Evolutionary conservation across 53 echinoderm and acorn worm genomes (phyloP).

Genomic region (Echinarachnius parma): DNA sequence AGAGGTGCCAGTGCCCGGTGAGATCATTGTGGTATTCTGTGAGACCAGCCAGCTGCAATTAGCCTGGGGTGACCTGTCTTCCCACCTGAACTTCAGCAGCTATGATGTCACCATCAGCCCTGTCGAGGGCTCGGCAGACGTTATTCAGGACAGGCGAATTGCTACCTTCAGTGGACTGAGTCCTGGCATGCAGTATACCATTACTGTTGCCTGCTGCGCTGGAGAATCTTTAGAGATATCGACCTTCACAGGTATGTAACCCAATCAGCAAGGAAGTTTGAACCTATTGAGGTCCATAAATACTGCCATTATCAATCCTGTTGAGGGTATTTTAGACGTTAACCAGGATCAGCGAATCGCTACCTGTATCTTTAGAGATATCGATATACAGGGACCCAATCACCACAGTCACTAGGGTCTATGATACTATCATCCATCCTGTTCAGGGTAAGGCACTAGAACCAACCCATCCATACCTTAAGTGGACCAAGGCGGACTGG

Average conservation of each 20-base stretch:
- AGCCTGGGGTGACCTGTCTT: constrained; percentile 9
- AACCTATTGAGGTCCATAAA: too few relatives aligned
- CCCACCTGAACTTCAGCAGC: too few relatives aligned
- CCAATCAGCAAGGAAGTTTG: constrained; percentile 2
- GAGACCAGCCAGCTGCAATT: not conserved
- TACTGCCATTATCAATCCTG: too few relatives aligned
- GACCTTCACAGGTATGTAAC: constrained; percentile 4
- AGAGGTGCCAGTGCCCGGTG: not conserved
- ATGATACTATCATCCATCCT: too few relatives aligned
- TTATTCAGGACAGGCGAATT: not conserved
- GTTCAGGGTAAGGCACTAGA: too few relatives aligned
- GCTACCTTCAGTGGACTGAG: not conserved
- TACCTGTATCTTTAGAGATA: too few relatives aligned
- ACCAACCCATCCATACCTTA: too few relatives aligned
- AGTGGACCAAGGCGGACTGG: too few relatives aligned
- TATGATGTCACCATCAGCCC: not conserved
- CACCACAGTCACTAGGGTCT: too few relatives aligned
- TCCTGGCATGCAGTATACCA: not conserved
- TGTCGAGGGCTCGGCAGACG: not conserved
- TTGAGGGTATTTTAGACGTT: too few relatives aligned
- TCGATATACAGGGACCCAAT: too few relatives aligned
- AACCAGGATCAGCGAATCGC: too few relatives aligned
- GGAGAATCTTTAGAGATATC: not conserved
- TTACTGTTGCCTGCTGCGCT: not conserved
- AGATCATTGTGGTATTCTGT: not conserved